Base-by-base conservation (phyloP, 2,888 invertebrate genomes). In the Dastarcus helophoroides region DNA sequence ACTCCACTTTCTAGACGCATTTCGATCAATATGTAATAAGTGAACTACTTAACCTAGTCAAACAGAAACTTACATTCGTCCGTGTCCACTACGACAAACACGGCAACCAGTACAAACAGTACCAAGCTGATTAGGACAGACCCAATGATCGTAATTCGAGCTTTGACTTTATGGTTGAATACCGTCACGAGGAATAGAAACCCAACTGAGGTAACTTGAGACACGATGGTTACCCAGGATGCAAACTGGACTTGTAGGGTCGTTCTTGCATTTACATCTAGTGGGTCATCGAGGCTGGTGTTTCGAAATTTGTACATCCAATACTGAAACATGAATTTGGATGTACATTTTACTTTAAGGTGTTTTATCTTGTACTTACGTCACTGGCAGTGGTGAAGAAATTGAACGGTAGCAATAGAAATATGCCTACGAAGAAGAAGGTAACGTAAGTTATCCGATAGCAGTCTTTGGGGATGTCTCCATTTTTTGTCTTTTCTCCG, bases 291-390 rank as follows among this genome's bases (percentile, higher is more conserved):
- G 3, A 25, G 9, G 3, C 25, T 26, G 1, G 32, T 25, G 22
- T 39, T 35, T 1, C 39, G 34, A 17, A 39, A 39, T 37, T 39
- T 37, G 33, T 39, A 36, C 35, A 39, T 37, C 39, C 39, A 39
- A 14, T 37, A 39, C 39, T 39, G 33, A 4, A 32, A 23, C 24
- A 23, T 7, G 24, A 23, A 8, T 8, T 23, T 23, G 10, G 6
- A 23, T 23, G 24, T 8, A 8, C 5, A 6, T n/a, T 17, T n/a
- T n/a, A n/a, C n/a, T n/a, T n/a, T n/a, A n/a, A n/a, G n/a, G n/a
- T n/a, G n/a, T n/a, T n/a, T n/a, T n/a, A n/a, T n/a, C n/a, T n/a
- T n/a, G n/a, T n/a, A 35, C 35, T 28, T 25, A 35, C 35, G 7
- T 35, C 26, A 13, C 21, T 35, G 4, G 35, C 32, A 2, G 35